These are phyloP conservation scores for Eristalis tenax DNA, from an alignment of 2,888 invertebrate species.

Conservation along the genomic window DNA sequence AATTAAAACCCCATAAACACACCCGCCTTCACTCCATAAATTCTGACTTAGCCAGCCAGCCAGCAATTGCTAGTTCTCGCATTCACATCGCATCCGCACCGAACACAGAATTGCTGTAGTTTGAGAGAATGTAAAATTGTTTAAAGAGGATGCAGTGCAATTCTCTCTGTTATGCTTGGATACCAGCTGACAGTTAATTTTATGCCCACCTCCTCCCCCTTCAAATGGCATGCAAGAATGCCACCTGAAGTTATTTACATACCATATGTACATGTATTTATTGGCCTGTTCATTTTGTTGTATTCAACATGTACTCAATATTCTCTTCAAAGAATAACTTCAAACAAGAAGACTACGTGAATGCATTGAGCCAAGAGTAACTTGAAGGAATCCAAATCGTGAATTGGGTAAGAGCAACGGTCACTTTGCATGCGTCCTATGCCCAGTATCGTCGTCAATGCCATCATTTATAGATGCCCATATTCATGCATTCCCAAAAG, in stretches of 20 bases:
- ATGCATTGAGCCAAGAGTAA: slow-evolving; percentile 3
- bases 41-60: slow-evolving; percentile 11
- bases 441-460: background rate
- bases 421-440: slow-evolving; percentile 7
- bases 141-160: slow-evolving; percentile 39
- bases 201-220: background rate
- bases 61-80: slow-evolving; percentile 25
- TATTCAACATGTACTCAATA: background rate
- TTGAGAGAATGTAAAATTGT: background rate
- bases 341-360: slow-evolving; percentile 28
- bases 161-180: slow-evolving; percentile 53
- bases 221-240: slow-evolving; percentile 4
- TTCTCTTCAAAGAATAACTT: background rate
- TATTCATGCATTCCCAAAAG: background rate
- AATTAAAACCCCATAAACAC: slow-evolving; percentile 68
- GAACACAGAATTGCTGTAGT: slow-evolving; percentile 24
- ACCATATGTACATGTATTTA: too few species aligned
- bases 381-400: slow-evolving; percentile 39
- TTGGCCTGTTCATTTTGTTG: background rate
- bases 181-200: slow-evolving; percentile 58
- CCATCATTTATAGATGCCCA: background rate
- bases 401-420: slow-evolving; percentile 47
- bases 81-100: slow-evolving; percentile 9
- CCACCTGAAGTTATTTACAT: slow-evolving; percentile 15
- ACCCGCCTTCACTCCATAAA: slow-evolving; percentile 48